Percentiles rank a stretch among this genome's conserved stretches.
These are phyloP conservation scores for Montipora sp. DNA, from an alignment of 64 coral and sea anemone species.

Conservation along the genomic window DNA sequence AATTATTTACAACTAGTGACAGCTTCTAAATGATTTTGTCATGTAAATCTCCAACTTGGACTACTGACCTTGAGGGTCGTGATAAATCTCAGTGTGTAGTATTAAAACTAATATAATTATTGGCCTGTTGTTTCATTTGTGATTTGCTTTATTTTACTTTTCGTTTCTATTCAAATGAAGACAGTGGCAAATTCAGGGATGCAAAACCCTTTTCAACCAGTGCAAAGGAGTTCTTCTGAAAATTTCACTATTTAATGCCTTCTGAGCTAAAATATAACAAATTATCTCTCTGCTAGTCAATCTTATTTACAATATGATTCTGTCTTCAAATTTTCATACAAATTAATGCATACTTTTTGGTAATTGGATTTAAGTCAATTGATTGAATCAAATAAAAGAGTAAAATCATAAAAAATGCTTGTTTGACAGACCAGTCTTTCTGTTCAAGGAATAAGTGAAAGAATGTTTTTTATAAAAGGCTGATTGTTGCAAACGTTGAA, in stretches of 20 bases:
- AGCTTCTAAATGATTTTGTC: neutral
- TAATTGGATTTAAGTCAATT: neutral
- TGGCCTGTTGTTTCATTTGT: too few relatives aligned
- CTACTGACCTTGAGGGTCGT: too few relatives aligned
- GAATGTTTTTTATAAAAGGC: neutral
- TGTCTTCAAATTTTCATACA: neutral
- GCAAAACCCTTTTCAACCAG: too few relatives aligned
- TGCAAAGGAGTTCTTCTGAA: too few relatives aligned
- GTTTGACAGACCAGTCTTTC: neutral
- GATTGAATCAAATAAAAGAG: neutral
- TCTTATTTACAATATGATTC: conserved; percentile 25
- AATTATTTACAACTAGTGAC: neutral
- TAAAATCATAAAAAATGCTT: neutral
- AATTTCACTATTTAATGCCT: too few relatives aligned
- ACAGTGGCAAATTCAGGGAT: too few relatives aligned
- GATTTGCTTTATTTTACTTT: too few relatives aligned
- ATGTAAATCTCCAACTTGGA: too few relatives aligned
- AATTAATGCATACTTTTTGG: neutral
- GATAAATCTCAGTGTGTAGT: too few relatives aligned
- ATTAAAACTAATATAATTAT: too few relatives aligned
- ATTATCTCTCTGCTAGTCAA: neutral
- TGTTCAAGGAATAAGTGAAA: neutral
- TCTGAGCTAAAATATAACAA: neutral
- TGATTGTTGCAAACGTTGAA: neutral
- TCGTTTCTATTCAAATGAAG: too few relatives aligned